Evolutionary conservation across 2,113 vertebrate genomes (phyloP).

Genomic region (Pachycephala philippinensis): DNA sequence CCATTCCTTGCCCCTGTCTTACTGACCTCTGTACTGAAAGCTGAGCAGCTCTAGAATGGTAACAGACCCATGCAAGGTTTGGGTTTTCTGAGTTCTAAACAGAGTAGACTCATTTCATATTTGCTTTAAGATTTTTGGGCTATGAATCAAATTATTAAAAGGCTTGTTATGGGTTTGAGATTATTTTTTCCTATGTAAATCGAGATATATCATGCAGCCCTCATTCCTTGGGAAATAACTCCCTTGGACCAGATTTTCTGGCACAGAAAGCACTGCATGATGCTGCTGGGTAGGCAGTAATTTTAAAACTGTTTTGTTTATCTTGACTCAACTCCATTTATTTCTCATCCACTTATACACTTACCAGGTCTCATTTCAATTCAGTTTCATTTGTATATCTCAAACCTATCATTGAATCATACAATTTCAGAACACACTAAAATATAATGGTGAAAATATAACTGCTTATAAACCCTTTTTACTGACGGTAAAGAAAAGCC

Average conservation of each 20-base stretch:
- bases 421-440: neutral
- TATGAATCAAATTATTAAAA: neutral
- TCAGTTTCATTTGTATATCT: neutral
- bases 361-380: neutral
- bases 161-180: neutral
- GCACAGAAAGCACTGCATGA: neutral
- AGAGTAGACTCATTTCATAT: neutral
- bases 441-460: neutral
- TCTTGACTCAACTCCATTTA: conserved; percentile 1
- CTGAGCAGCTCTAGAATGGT: neutral
- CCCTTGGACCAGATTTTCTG: neutral
- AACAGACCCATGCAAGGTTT: neutral
- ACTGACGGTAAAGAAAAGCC: neutral
- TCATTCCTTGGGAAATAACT: neutral
- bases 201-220: neutral
- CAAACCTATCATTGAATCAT: neutral
- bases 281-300: neutral
- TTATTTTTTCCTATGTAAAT: neutral
- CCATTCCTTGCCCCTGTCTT: neutral
- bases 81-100: neutral
- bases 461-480: neutral
- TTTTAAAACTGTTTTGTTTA: conserved; percentile 13
- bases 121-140: neutral
- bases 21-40: neutral
- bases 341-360: neutral